Percentiles rank a stretch among this genome's conserved stretches.
Conservation (phyloP, 35 echinoderm and acorn worm species). For the Apostichopus japonicus region DNA sequence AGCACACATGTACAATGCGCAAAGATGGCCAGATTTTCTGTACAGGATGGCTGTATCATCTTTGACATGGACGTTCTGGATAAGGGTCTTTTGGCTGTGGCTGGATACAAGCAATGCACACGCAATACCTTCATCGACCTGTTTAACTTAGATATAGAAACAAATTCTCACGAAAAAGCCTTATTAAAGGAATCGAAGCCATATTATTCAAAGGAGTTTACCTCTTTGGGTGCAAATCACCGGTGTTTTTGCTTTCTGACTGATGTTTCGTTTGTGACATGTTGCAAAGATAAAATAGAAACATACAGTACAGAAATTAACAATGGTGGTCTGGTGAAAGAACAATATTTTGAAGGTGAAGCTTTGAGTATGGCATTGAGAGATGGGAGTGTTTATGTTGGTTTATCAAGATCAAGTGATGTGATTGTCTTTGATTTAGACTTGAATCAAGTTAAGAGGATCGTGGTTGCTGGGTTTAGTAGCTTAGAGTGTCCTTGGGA, state of each 20-base stretch:
- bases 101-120: too few species aligned
- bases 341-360: neutral
- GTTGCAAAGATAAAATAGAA: neutral
- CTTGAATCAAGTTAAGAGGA: neutral
- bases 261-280: neutral
- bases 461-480: neutral
- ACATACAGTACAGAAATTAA: neutral
- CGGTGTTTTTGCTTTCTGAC: neutral
- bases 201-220: neutral
- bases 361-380: neutral
- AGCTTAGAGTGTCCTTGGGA: neutral
- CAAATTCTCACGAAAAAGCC: neutral
- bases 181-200: neutral
- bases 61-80: too few species aligned
- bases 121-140: too few species aligned
- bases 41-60: too few species aligned
- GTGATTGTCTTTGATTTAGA: neutral
- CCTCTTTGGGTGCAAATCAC: neutral
- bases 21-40: too few species aligned
- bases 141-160: too few species aligned
- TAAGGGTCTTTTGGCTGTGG: too few species aligned
- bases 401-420: neutral
- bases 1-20: too few species aligned
- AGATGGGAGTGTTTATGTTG: neutral
- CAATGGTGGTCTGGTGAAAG: neutral